A percentile compares a stretch with the other conserved stretches of the same genome.
phyloP scores from a whole-genome alignment of 2,888 invertebrate species.

The Ashinkailepas kermadecensis region DNA sequence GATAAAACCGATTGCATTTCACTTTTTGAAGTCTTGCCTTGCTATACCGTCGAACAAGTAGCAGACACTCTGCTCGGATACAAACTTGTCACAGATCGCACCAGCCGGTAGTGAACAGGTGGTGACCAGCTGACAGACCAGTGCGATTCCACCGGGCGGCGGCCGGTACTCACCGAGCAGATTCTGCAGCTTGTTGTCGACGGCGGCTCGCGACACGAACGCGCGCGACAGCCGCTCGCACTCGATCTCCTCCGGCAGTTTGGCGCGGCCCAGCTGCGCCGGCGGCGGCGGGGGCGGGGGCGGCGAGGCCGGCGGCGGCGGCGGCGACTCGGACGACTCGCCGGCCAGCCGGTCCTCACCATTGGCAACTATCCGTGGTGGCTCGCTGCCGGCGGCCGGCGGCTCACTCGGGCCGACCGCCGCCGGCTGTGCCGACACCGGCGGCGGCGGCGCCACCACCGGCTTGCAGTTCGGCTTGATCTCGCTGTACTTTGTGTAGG shows the following conservation, averaged over 20 bases:
- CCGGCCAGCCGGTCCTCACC: neutral
- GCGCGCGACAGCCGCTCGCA: slow-evolving; percentile 59
- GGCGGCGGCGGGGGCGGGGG: slow-evolving; percentile 44
- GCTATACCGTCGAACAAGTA: too few species aligned
- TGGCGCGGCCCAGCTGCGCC: slow-evolving; percentile 28
- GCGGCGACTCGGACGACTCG: slow-evolving; percentile 9
- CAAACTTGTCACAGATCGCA: too few species aligned
- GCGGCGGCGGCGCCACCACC: neutral
- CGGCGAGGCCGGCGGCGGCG: slow-evolving; percentile 16
- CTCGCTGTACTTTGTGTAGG: slow-evolving; percentile 16
- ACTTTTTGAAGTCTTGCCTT: too few species aligned
- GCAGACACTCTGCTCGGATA: too few species aligned
- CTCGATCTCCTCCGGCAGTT: slow-evolving; percentile 63
- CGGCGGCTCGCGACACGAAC: slow-evolving; percentile 30
- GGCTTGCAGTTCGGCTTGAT: neutral
- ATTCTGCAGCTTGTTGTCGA: slow-evolving; percentile 33
- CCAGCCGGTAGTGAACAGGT: too few species aligned
- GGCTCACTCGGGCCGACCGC: neutral
- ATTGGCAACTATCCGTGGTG: neutral
- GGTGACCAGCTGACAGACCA: too few species aligned
- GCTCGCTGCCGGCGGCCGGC: neutral
- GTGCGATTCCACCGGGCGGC: too few species aligned
- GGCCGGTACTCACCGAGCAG: slow-evolving; percentile 34
- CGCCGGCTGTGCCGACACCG: neutral
- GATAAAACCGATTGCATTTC: too few species aligned